Base-by-base conservation (phyloP, 2,888 invertebrate species). In the Ctenicera cuprea region DNA sequence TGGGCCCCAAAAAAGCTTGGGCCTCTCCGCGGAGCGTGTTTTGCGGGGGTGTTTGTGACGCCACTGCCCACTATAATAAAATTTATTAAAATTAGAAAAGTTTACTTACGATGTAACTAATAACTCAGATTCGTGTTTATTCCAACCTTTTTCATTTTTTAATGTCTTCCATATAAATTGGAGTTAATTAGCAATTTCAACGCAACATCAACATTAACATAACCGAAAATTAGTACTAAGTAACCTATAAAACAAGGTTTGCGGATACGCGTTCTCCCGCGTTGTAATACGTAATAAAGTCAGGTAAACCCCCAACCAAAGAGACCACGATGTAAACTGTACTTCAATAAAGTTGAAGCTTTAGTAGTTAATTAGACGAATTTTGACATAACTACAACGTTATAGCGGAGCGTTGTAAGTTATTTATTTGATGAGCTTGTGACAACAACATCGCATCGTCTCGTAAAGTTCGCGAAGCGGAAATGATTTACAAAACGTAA, bases 171-270 rank as follows among this genome's bases (percentile, higher is more conserved):
- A 30, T 37, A 38, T 63, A 63, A 62, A 70, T 54, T 52, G 30
- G 33, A n/a, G 30, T 54, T 70, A 70, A 70, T 70, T 63, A 54
- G 52, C 54, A 70, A 63, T 70, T 70, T 70, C 41, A 16, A 14
- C 30, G 12, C n/a, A 38, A 26, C 50, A 30, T 41, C 52, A 61
- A 62, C 33, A 12, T 38, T 50, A 37, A 45, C 70, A 70, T 48
- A 70, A 62, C 62, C 52, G 48, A 52, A 70, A 70, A 70, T 70
- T 70, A 70, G 63, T 52, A 30, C 16, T 70, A 63, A 69, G 48
- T 69, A 61, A 69, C 38, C 61, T 50, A 62, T 69, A 62, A 70
- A 70, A 54, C 70, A 33, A 50, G 70, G 22, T 70, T 63, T 63
- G 59, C 26, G 43, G 67, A 16, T 41, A 66, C 59, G 43, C 43